Base-by-base conservation (phyloP, 92 coral and sea anemone genomes). In the Epizoanthus rinbou region DNA sequence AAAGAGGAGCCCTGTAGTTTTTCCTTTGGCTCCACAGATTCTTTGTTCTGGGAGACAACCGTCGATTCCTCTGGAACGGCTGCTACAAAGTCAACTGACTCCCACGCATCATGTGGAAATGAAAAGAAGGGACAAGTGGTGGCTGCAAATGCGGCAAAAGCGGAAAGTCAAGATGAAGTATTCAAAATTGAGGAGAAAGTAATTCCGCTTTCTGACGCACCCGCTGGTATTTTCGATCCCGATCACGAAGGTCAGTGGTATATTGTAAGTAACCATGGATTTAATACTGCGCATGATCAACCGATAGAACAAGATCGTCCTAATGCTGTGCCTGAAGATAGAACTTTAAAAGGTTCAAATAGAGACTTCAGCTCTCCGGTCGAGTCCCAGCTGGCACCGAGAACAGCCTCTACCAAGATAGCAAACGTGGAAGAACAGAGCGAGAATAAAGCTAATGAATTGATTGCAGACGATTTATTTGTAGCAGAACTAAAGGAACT, bases 1-100 rank as follows among this genome's bases (percentile, higher is more conserved):
- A 37, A 39, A 10, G 81, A 78, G 21, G 57, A 78, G 1, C 82
- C 41, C 8, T 78, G 60, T 21, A 43, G 47, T 39, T 23, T 78
- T 8, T 78, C 82, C 10, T 78, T 78, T 41, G 82, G 82, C 16
- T 78, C 82, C 14, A 78, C 82, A 11, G 82, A 78, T 59, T 78
- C 82, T 3, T 63, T 78, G 25, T 78, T 62, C 57, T 78, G 82
- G 82, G 82, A 78, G 25, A 78, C 82, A 37, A 78, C 82, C 11
- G 66, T 19, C 25, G 43, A 69, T 0, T 76, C 82, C 9, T 57
- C 69, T 1, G 82, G 59, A 18, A 37, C 71, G 19, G 24, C 82
- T 22, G 70, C 72, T 7, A 47, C 58, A 39, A 78, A 63, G 69
- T 39, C 71, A 78, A 59, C 71, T 21, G 39, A 62, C 21, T 60